phyloP scores from a whole-genome alignment of 2,888 invertebrate genomes.

The Himalopsyche tibetana region DNA sequence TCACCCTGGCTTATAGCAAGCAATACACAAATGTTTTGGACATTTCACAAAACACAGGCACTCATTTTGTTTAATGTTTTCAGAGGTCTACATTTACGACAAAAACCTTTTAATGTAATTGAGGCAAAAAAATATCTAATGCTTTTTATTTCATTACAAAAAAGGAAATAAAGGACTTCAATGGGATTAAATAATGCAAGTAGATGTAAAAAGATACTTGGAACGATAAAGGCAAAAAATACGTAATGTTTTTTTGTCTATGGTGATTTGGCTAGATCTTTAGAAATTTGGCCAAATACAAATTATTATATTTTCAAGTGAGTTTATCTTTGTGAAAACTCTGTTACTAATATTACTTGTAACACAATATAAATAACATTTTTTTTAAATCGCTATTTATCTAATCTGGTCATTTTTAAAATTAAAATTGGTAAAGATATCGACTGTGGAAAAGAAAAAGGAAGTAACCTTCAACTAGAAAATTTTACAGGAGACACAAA shows the following conservation, averaged over 20 bases:
- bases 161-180: not conserved
- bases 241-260: not conserved
- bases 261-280: too few relatives aligned
- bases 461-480: too few relatives aligned
- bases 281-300: not conserved
- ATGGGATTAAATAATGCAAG: conserved; percentile 29
- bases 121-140: conserved; percentile 25
- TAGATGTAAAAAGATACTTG: not conserved
- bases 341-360: too few relatives aligned
- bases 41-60: conserved; percentile 10
- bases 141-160: conserved; percentile 26
- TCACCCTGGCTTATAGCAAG: not conserved
- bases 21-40: conserved; percentile 29
- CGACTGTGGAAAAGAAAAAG: too few relatives aligned
- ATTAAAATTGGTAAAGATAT: too few relatives aligned
- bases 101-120: conserved; percentile 31
- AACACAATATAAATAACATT: too few relatives aligned
- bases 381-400: too few relatives aligned
- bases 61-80: conserved; percentile 4
- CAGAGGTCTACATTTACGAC: not conserved
- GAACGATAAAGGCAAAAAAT: not conserved
- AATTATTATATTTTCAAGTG: not conserved
- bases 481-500: too few relatives aligned
- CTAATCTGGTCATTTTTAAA: too few relatives aligned
- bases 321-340: too few relatives aligned